phyloP scores from a whole-genome alignment of 2,797 vertebrate genomes.

The Babyrousa celebensis region DNA sequence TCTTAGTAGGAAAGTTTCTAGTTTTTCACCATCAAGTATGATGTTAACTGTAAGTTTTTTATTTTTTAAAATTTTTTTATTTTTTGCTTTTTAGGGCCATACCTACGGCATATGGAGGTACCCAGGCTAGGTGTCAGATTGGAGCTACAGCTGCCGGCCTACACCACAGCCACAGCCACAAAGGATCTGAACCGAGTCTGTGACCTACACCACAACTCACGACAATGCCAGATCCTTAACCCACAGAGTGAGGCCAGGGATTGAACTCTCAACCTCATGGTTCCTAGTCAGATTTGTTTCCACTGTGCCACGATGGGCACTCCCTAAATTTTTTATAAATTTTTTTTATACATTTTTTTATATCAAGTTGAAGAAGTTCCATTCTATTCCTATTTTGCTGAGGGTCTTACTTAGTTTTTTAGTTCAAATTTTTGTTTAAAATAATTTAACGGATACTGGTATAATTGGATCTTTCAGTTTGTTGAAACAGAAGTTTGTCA shows the following conservation, averaged over 20 bases:
- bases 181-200: too few species aligned
- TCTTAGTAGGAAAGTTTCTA: slow-evolving; percentile 21
- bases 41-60: not conserved
- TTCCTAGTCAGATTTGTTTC: too few species aligned
- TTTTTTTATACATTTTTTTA: slow-evolving; percentile 23
- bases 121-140: too few species aligned
- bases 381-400: slow-evolving; percentile 29
- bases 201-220: too few species aligned
- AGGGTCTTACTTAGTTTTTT: slow-evolving; percentile 22
- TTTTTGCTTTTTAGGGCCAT: too few species aligned
- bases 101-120: too few species aligned
- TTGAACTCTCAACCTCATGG: too few species aligned
- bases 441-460: slow-evolving; percentile 54
- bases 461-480: slow-evolving; percentile 50
- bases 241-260: too few species aligned
- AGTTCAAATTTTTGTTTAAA: slow-evolving; percentile 63
- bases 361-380: slow-evolving; percentile 27
- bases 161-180: too few species aligned
- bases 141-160: too few species aligned
- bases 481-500: slow-evolving; percentile 7
- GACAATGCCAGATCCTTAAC: too few species aligned
- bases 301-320: too few species aligned
- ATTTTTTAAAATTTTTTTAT: slow-evolving; percentile 2
- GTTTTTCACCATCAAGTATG: slow-evolving; percentile 13
- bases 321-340: not conserved